Base-by-base conservation (phyloP, 2,113 vertebrate species). In the Gorsachius goisagi region DNA sequence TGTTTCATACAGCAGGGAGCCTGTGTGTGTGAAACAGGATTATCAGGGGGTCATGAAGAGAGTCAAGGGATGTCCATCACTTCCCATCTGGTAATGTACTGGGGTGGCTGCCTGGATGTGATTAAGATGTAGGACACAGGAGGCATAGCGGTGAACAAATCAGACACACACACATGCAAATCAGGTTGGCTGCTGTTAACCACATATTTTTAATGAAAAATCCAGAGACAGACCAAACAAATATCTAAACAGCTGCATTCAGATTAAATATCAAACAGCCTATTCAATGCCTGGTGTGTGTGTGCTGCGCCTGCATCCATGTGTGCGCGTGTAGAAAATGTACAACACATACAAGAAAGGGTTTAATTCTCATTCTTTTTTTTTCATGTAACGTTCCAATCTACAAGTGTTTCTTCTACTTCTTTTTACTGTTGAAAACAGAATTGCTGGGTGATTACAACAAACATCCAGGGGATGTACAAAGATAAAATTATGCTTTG, bases 11-110 rank as follows among this genome's bases (percentile, higher is more conserved):
- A 98, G 99, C 98, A 91, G 99, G 99, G 99, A 99, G 98, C 98
- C 99, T 99, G 98, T 99, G 98, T 99, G 98, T 99, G 99, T 99
- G 99, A 99, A 99, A 99, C 99, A 98, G 99, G 99, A 99, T 99
- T 99, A 99, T 99, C 98, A 99, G 99, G 98, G 98, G 99, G 99
- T 99, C 99, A 99, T 98, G 98, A 98, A 98, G 98, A 98, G 98
- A 99, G 98, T 98, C 99, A 99, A 99, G 99, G 98, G 98, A 99
- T 98, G 99, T 99, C 99, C 99, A 99, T 99, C 99, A 99, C 98
- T 98, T 98, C 98, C 97, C 98, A 98, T 98, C 98, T 98, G 98
- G 98, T 98, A 98, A 99, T 98, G 98, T 98, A 98, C 98, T 97
- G 98, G 98, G 98, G 99, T 98, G 98, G 99, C 97, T 91, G 97